A percentile compares a stretch with the other conserved stretches of the same genome.
phyloP scores from a whole-genome alignment of 2,113 vertebrate genomes.

The Micromys minutus region DNA sequence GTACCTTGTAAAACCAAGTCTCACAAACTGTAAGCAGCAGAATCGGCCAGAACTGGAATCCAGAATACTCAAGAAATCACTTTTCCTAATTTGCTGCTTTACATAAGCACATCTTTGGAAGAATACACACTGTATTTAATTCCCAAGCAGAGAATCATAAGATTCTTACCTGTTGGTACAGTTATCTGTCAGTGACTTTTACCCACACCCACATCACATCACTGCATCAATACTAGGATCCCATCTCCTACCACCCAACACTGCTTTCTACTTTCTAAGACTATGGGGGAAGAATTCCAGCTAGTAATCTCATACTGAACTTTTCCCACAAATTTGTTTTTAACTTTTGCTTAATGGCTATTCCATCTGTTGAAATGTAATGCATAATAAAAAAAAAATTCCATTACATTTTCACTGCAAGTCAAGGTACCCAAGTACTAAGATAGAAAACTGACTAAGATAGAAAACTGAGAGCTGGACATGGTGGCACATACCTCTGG shows the following conservation, averaged over 20 bases:
- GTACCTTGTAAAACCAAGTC: neutral
- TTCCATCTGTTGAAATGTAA: constrained; percentile 28
- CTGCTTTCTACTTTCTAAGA: neutral
- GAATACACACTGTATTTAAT: neutral
- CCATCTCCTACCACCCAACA: neutral
- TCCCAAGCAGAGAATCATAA: neutral
- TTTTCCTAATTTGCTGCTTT: constrained; percentile 43
- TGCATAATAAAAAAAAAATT: constrained; percentile 27
- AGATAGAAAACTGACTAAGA: constrained; percentile 42
- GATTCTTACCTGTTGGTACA: too few relatives aligned
- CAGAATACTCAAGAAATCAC: constrained; percentile 6
- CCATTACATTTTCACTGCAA: constrained; percentile 39
- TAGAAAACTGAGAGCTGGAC: neutral
- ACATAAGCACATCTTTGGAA: constrained; percentile 31
- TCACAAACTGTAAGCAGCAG: neutral
- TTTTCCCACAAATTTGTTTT: constrained; percentile 43
- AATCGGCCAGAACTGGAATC: neutral
- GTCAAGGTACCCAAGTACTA: neutral
- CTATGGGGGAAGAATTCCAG: constrained; percentile 4
- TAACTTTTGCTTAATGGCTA: neutral
- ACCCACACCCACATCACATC: neutral
- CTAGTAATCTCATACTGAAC: neutral
- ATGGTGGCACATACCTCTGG: neutral
- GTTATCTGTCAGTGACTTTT: neutral
- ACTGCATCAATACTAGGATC: neutral